A percentile compares a stretch with the other conserved stretches of the same genome.
These are phyloP conservation scores for Macrosiphum euphorbiae DNA, from an alignment of 2,888 invertebrate genomes.

Conservation along the genomic window DNA sequence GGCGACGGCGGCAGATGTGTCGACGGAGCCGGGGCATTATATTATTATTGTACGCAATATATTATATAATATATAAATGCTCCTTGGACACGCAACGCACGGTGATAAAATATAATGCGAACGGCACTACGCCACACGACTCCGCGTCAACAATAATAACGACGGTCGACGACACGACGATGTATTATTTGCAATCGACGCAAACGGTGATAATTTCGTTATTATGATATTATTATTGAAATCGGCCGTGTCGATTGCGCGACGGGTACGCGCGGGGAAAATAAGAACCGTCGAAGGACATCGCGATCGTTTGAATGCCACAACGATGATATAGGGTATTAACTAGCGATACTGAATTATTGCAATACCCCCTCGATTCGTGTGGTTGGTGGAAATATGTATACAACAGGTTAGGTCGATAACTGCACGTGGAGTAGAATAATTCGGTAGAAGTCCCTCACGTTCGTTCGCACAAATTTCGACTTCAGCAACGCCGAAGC, in stretches of 20 bases:
- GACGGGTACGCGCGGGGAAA: not conserved
- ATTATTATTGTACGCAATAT: slow-evolving; percentile 17
- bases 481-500: not conserved
- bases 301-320: not conserved
- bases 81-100: slow-evolving; percentile 24
- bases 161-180: not conserved
- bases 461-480: not conserved
- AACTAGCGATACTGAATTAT: not conserved
- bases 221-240: not conserved
- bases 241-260: not conserved
- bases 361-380: not conserved
- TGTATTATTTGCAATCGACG: slow-evolving; percentile 3
- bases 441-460: not conserved
- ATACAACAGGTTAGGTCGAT: not conserved
- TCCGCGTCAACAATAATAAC: slow-evolving; percentile 40
- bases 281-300: not conserved
- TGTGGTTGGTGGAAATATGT: not conserved
- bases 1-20: not conserved
- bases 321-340: not conserved
- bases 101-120: not conserved
- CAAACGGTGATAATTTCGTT: not conserved
- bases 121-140: slow-evolving; percentile 27
- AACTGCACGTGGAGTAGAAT: not conserved
- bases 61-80: slow-evolving; percentile 11
- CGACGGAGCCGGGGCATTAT: not conserved